Evolutionary conservation across 1,140 invertebrate genomes (phyloP).

Genomic region (Neodiprion lecontei): DNA sequence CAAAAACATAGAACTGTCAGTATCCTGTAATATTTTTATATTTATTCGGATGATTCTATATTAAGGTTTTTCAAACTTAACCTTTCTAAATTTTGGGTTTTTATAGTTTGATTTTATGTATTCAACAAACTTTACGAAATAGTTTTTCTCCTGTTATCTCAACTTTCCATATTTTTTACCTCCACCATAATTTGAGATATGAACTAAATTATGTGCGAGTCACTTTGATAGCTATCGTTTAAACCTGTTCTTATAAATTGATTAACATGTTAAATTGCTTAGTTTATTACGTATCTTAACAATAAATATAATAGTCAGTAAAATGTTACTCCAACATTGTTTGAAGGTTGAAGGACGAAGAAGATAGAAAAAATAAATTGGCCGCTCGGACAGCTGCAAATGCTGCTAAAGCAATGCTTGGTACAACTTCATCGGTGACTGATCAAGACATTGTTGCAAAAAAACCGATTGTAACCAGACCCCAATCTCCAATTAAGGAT

Average conservation of each 20-base stretch:
- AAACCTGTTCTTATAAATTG: too few species aligned
- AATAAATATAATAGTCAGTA: not conserved
- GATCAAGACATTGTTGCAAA: conserved; percentile 32
- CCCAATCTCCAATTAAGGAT: conserved; percentile 27
- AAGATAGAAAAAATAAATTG: conserved; percentile 48
- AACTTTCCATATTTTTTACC: too few species aligned
- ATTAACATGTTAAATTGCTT: conserved; percentile 3
- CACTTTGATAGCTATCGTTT: too few species aligned
- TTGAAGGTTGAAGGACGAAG: conserved; percentile 48
- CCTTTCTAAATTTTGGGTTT: too few species aligned
- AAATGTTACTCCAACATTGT: conserved; percentile 17
- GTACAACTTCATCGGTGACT: conserved; percentile 26
- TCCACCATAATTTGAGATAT: too few species aligned
- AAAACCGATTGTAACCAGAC: conserved; percentile 19
- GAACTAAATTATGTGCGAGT: too few species aligned
- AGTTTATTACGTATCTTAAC: not conserved
- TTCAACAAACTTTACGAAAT: too few species aligned
- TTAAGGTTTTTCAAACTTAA: too few species aligned
- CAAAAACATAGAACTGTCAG: conserved; percentile 1
- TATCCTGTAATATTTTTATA: conserved; percentile 18
- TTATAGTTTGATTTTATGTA: too few species aligned
- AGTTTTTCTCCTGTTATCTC: too few species aligned
- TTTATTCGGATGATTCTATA: not conserved
- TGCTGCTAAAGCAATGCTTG: conserved; percentile 37
- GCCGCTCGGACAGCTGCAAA: conserved; percentile 36